Evolutionary conservation across 2,888 invertebrate species (phyloP).

Genomic region (Drosophila ustulata): DNA sequence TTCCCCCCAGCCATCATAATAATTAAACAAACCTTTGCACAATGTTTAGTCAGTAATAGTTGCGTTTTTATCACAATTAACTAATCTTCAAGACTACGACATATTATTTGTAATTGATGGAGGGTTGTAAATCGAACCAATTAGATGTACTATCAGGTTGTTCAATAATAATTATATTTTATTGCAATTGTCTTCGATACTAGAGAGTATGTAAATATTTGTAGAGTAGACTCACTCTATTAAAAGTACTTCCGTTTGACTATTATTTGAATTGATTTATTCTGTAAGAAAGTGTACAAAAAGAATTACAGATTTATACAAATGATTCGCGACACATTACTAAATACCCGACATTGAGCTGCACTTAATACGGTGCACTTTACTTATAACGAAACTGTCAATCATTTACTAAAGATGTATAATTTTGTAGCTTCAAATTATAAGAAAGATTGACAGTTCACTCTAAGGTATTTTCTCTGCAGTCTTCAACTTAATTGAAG

Average conservation of each 20-base stretch:
- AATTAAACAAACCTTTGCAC: neutral
- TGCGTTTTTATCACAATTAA: neutral
- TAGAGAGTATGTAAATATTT: neutral
- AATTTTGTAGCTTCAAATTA: neutral
- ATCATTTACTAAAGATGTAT: slow-evolving; percentile 7
- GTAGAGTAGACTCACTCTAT: neutral
- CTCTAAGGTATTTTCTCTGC: neutral
- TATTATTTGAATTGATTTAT: neutral
- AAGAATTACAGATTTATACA: neutral
- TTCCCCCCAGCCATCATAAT: neutral
- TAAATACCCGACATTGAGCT: neutral
- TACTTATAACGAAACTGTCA: slow-evolving; percentile 9
- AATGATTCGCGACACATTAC: neutral
- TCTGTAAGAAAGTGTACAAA: neutral
- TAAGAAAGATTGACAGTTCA: slow-evolving; percentile 11
- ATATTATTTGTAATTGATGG: too few relatives aligned
- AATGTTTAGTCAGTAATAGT: neutral
- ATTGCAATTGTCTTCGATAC: too few relatives aligned
- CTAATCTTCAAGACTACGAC: neutral
- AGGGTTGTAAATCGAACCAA: neutral
- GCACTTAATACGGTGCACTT: neutral
- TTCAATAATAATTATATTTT: neutral
- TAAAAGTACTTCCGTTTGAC: neutral
- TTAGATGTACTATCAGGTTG: neutral
- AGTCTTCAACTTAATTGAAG: slow-evolving; percentile 5